phyloP scores from a whole-genome alignment of 2,888 invertebrate species.

The Ornithoptera alexandrae region DNA sequence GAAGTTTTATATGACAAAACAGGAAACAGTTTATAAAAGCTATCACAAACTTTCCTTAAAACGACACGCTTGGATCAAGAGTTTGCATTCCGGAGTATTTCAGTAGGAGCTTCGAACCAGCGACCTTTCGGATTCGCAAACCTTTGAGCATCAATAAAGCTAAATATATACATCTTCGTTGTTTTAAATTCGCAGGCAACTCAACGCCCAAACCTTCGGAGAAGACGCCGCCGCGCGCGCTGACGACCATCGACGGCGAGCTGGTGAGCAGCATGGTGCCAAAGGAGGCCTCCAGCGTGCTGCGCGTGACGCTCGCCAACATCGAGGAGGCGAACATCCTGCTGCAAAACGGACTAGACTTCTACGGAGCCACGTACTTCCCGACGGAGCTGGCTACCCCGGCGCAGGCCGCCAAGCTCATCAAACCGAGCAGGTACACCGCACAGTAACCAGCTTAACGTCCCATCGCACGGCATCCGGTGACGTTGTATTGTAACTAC shows the following conservation, averaged over 20 bases:
- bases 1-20: no score
- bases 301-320: slow-evolving; percentile 87
- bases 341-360: slow-evolving; percentile 90
- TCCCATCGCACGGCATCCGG: no score
- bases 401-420: slow-evolving; percentile 81
- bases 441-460: background rate
- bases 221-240: slow-evolving; percentile 61
- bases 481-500: no score
- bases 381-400: slow-evolving; percentile 88
- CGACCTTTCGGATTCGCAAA: no score
- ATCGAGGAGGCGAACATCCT: slow-evolving; percentile 88
- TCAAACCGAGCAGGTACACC: slow-evolving; percentile 72
- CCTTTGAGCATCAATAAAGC: no score
- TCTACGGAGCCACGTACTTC: slow-evolving; percentile 93
- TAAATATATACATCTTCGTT: no score
- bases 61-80: no score
- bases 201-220: slow-evolving; percentile 69
- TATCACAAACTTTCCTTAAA: no score
- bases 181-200: slow-evolving; percentile 50
- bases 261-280: slow-evolving; percentile 75
- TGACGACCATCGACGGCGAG: slow-evolving; percentile 71
- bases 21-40: no score
- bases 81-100: no score
- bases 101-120: no score
- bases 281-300: slow-evolving; percentile 82